phyloP scores from a whole-genome alignment of 2,113 vertebrate species.

The Pedetes capensis region DNA sequence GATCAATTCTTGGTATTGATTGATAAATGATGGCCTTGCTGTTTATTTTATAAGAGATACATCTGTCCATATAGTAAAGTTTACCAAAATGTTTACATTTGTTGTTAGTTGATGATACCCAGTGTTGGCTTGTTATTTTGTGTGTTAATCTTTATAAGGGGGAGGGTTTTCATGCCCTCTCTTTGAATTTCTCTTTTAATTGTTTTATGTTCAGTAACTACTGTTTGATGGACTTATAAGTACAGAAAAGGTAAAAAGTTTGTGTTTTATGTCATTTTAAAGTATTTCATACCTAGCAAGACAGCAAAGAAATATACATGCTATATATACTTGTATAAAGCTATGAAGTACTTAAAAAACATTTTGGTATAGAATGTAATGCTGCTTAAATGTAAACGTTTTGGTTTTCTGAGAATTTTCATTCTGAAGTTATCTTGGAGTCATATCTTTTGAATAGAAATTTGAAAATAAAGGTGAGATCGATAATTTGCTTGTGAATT shows the following conservation, averaged over 20 bases:
- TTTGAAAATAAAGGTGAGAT: slow-evolving; percentile 35
- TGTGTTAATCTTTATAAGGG: slow-evolving; percentile 2
- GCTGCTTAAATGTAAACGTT: slow-evolving; percentile 12
- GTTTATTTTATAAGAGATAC: background rate
- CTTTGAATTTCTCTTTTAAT: slow-evolving; percentile 32
- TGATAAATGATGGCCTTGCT: background rate
- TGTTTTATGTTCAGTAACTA: background rate
- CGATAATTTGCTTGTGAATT: background rate
- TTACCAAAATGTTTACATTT: background rate
- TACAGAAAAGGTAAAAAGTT: slow-evolving; percentile 61
- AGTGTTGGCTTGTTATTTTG: slow-evolving; percentile 19
- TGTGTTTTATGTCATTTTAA: slow-evolving; percentile 29
- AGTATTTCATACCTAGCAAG: slow-evolving; percentile 22
- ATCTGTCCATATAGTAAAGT: background rate
- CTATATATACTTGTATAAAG: slow-evolving; percentile 1
- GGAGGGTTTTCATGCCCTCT: background rate
- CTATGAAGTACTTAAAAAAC: slow-evolving; percentile 38
- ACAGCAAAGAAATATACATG: background rate
- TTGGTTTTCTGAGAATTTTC: slow-evolving; percentile 2
- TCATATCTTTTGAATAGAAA: slow-evolving; percentile 13
- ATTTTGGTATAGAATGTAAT: background rate
- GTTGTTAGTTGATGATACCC: background rate
- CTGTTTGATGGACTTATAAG: slow-evolving; percentile 24
- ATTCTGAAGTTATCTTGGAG: slow-evolving; percentile 25
- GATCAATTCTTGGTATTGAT: background rate